phyloP scores from a whole-genome alignment of 2,113 vertebrate species.

The Centrocercus urophasianus region DNA sequence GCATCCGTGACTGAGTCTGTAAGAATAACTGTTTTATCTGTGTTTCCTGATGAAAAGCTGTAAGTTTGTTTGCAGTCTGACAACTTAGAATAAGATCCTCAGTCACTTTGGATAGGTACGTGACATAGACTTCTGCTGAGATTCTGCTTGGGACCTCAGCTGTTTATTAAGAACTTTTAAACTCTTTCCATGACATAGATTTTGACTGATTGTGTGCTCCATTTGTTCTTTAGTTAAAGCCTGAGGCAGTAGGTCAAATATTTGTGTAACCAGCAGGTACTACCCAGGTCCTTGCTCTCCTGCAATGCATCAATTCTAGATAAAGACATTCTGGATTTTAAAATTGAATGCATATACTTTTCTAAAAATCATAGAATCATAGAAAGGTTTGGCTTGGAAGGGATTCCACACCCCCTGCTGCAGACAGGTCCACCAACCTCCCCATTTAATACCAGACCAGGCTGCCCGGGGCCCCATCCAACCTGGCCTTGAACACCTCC shows the following conservation, averaged over 20 bases:
- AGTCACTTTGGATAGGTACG: not conserved
- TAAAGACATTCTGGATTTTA: not conserved
- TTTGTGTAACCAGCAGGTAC: not conserved
- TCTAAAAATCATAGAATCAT: not conserved
- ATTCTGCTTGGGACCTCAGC: not conserved
- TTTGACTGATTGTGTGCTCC: not conserved
- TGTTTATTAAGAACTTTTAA: not conserved
- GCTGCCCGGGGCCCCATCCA: no score
- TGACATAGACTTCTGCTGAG: not conserved
- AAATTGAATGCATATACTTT: not conserved
- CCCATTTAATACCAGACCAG: no score
- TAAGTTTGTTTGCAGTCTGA: not conserved
- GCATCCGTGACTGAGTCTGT: not conserved
- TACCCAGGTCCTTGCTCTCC: not conserved
- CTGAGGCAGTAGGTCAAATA: not conserved
- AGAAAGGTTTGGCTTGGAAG: no score
- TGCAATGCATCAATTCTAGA: not conserved
- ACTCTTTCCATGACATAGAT: not conserved
- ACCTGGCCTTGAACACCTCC: no score
- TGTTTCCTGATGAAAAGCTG: not conserved
- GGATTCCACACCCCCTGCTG: no score
- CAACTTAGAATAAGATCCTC: not conserved
- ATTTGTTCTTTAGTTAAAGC: not conserved
- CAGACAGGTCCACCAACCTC: no score
- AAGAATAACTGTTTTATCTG: not conserved